Evolutionary conservation across 2,888 invertebrate genomes (phyloP), one percentile per base, ranked within the genome.

Genomic region (Dinocampus coccinellae): DNA sequence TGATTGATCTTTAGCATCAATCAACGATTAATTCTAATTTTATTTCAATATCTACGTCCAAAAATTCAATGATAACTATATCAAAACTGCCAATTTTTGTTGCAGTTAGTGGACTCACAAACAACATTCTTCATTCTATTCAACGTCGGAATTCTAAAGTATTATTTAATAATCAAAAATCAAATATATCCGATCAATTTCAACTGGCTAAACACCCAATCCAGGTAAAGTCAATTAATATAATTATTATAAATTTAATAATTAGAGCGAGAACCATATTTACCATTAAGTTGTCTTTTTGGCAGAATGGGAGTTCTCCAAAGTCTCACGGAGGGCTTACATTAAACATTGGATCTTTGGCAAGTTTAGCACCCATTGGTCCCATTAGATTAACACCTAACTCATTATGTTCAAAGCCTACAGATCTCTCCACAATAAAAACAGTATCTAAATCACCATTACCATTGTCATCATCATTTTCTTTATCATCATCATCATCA

Each of bases 341-440:
- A 0, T 78, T 88, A 20, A 88, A 88, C 68, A 87, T 88, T 36
- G 88, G 88, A 13, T 87, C 88, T 0, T 75, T 88, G 55, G 88
- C 88, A 2, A 88, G 88, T 77, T 72, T 88, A 53, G 83, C 86
- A 10, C 86, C 88, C 1, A 82, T 86, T 24, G 88, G 88, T 2
- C 87, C 88, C 2, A 84, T 88, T 66, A 83, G 85, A 72, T 79
- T 88, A 61, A 80, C 83, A 13, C 83, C 85, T 1, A 76, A 47
- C 16, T n/a, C 16, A 20, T 47, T 16, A 7, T 47, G 80, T n/a
- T 64, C 80, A 2, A 72, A 78, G 3, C 75, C 71, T 58, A 76
- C 79, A 65, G 67, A 70, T 11, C 64, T 73, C 11, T 58, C 70
- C 20, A n/a, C 75, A 22, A 57, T 69, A 3, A 82, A 80, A 72